These are phyloP conservation scores for Drosophila peninsularis DNA, from an alignment of 2,888 invertebrate species.

Conservation along the genomic window DNA sequence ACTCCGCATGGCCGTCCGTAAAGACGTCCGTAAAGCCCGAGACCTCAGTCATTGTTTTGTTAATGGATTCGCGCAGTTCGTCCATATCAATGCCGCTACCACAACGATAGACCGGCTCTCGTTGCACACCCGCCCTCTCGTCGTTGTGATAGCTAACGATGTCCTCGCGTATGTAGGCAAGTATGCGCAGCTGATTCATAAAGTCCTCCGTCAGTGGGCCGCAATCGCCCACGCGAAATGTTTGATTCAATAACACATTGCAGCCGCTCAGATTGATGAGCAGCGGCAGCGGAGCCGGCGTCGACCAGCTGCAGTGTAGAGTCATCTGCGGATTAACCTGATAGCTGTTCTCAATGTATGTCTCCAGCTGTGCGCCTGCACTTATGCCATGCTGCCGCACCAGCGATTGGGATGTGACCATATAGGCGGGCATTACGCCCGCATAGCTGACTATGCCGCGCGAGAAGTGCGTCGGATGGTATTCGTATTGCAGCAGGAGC, in stretches of 20 bases:
- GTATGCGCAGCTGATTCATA: constrained; percentile 80
- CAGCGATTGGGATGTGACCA: constrained; percentile 67
- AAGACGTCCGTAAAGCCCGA: constrained; percentile 69
- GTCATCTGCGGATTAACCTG: constrained; percentile 75
- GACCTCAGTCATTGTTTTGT: constrained; percentile 81
- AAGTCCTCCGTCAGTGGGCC: constrained; percentile 75
- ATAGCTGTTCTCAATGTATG: constrained; percentile 79
- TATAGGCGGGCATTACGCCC: constrained; percentile 68
- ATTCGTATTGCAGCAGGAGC: constrained; percentile 78
- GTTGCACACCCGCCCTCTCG: constrained; percentile 41
- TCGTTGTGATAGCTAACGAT: constrained; percentile 78
- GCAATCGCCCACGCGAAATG: constrained; percentile 73
- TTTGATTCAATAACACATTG: constrained; percentile 79
- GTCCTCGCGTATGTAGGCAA: constrained; percentile 82
- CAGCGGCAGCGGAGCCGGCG: constrained; percentile 59
- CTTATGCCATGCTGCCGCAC: constrained; percentile 70
- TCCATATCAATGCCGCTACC: constrained; percentile 81
- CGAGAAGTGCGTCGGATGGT: constrained; percentile 58
- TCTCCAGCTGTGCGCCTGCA: constrained; percentile 48
- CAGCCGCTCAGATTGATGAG: constrained; percentile 78
- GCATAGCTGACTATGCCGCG: constrained; percentile 79
- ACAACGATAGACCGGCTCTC: constrained; percentile 79
- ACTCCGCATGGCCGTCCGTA: constrained; percentile 55
- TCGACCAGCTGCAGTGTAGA: constrained; percentile 78
- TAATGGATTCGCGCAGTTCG: constrained; percentile 77